A percentile compares a stretch with the other conserved stretches of the same genome.
phyloP scores from a whole-genome alignment of 2,113 vertebrate genomes.

The Eidolon helvum region DNA sequence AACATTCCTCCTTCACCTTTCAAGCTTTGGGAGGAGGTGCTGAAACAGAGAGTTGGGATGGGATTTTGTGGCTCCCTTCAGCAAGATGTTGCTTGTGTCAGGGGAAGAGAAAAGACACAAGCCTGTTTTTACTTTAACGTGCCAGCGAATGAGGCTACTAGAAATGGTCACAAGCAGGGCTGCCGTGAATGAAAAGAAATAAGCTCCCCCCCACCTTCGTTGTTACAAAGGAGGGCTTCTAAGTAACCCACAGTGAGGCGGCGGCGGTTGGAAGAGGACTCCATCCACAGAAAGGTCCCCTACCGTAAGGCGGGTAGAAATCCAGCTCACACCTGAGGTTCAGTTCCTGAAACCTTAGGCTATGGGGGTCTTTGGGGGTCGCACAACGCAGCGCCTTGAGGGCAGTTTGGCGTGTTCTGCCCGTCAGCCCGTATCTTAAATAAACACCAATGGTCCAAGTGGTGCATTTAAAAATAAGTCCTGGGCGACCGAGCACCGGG shows the following conservation, averaged over 20 bases:
- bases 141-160: background rate
- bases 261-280: background rate
- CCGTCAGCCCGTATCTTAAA: constrained; percentile 53
- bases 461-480: background rate
- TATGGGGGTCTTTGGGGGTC: background rate
- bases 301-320: fast-evolving
- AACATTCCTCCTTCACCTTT: background rate
- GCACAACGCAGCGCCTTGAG: fast-evolving
- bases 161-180: background rate
- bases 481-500: constrained; percentile 20
- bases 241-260: background rate
- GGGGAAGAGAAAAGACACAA: background rate
- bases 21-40: background rate
- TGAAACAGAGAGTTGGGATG: background rate
- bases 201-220: background rate
- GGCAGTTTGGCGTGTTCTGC: background rate
- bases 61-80: background rate
- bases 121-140: background rate
- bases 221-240: background rate
- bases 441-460: background rate
- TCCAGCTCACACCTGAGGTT: background rate
- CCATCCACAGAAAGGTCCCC: background rate
- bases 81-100: background rate
- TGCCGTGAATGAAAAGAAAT: background rate
- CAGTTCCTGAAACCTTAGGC: background rate